phyloP scores from a whole-genome alignment of 2,888 invertebrate genomes.

The Parascotia fuliginaria region DNA sequence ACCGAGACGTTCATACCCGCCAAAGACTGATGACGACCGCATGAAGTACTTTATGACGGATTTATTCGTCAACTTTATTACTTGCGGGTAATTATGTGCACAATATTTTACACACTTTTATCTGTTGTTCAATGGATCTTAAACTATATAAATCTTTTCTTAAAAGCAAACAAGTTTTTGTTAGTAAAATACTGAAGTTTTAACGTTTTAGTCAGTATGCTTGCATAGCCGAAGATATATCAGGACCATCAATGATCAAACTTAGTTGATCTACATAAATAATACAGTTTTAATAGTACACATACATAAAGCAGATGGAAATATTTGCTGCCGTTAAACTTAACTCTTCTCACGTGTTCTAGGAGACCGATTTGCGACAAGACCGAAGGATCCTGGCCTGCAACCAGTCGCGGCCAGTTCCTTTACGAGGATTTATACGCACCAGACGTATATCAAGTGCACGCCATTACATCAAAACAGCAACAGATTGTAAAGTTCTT shows the following conservation, averaged over 20 bases:
- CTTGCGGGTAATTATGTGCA: conserved; percentile 57
- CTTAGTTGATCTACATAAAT: too few species aligned
- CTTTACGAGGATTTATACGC: conserved; percentile 59
- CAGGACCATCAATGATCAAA: too few species aligned
- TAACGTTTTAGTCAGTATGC: too few species aligned
- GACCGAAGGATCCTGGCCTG: conserved; percentile 56
- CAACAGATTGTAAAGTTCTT: conserved; percentile 57
- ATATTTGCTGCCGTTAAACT: too few species aligned
- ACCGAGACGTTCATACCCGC: conserved; percentile 30
- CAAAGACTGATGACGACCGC: conserved; percentile 42
- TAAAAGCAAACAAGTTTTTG: too few species aligned
- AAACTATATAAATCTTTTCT: too few species aligned
- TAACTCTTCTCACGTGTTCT: conserved; percentile 31
- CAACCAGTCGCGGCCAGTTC: conserved; percentile 33
- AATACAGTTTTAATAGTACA: too few species aligned
- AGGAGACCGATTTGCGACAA: conserved; percentile 61
- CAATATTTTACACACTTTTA: neutral
- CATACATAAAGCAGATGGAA: too few species aligned
- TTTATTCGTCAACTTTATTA: conserved; percentile 63
- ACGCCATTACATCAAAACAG: conserved; percentile 44
- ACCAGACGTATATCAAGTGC: conserved; percentile 23
- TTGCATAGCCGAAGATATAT: too few species aligned
- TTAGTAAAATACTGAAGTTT: too few species aligned
- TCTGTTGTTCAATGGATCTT: too few species aligned
- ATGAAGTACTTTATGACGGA: conserved; percentile 66